Evolutionary conservation across 2,888 invertebrate genomes (phyloP), one percentile per base, ranked within the genome.

Genomic region (Ophonus ardosiacus): DNA sequence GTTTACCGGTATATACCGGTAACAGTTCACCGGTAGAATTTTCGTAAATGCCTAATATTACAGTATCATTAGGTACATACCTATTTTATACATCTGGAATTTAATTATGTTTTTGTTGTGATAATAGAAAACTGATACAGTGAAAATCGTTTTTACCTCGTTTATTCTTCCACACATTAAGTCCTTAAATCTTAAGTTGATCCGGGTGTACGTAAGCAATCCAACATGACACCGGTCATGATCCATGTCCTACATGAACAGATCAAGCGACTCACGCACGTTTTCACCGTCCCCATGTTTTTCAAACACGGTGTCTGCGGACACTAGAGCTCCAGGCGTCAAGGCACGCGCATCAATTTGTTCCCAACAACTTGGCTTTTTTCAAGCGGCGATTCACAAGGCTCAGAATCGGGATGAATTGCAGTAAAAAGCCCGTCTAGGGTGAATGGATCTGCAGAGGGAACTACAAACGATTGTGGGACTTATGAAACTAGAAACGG

Each of bases 321-420:
- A 63, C 63, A 63, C 63, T 63, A 63, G 18, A 63, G 24, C 63
- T 21, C 65, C 31, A 38, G 71, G 76, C 71, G 68, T 31, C 59
- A 10, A 56, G 56, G 82, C 57, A 38, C 82, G 61, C 59, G 43
- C 83, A 83, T 83, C 83, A 83, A 74, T 83, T 83, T 76, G 38
- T 82, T 61, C 76, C 56, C 57, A 59, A 82, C 68, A 68, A 83
- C 71, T 83, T 83, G 57, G 40, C 74, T 83, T 83, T 40, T 59
- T 61, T 59, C 10, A 38, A 8, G 82, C 71, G 38, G 76, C 17
- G 63, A 51, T 59, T 2, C 59, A 40, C 59, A 74, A 74, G 74
- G 83, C 15, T 57, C 18, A 78, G 56, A 78, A 78, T 78, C 57
- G 56, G 5, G 18, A 13, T 7, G 40, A 74, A 74, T 10, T 17